Conservation (phyloP, 2,888 invertebrate genomes). For the Plemyria rubiginata region DNA sequence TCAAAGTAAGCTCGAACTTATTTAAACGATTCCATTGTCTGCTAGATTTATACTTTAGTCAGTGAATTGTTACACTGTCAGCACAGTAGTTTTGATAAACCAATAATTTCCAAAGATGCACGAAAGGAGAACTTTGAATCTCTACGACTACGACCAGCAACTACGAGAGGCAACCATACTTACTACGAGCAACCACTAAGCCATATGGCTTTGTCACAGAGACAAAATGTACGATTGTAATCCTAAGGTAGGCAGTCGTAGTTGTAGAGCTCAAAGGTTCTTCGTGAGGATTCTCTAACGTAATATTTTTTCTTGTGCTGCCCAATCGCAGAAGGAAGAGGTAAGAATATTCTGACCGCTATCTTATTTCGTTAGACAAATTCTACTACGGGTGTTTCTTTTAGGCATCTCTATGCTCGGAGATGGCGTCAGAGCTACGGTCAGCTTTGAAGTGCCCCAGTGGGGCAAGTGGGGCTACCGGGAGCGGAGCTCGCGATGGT, state of each 20-base stretch:
- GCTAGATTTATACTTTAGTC: conserved; percentile 6
- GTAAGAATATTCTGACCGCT: conserved; percentile 59
- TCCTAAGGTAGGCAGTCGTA: conserved; percentile 26
- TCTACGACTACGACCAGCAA: conserved; percentile 36
- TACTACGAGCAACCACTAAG: conserved; percentile 33
- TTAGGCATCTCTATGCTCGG: conserved; percentile 89
- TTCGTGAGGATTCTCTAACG: conserved; percentile 8
- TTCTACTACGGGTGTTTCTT: conserved; percentile 38
- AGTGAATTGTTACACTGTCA: conserved; percentile 17
- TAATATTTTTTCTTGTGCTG: conserved; percentile 36
- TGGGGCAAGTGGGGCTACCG: conserved; percentile 70
- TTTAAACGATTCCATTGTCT: conserved; percentile 1
- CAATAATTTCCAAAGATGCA: conserved; percentile 36
- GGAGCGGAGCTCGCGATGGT: conserved; percentile 73
- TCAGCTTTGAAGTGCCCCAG: conserved; percentile 88
- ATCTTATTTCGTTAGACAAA: conserved; percentile 11
- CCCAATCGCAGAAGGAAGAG: conserved; percentile 72
- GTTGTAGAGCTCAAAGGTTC: conserved; percentile 28
- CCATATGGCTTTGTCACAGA: conserved; percentile 10
- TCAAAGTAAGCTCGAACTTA: conserved; percentile 17
- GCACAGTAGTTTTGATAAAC: conserved; percentile 27
- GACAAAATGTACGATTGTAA: conserved; percentile 15
- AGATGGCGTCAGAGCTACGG: conserved; percentile 89
- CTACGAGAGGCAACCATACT: conserved; percentile 31
- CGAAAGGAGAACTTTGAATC: conserved; percentile 36